Conservation (phyloP, 2,888 invertebrate genomes). For the Taenaris catops region DNA sequence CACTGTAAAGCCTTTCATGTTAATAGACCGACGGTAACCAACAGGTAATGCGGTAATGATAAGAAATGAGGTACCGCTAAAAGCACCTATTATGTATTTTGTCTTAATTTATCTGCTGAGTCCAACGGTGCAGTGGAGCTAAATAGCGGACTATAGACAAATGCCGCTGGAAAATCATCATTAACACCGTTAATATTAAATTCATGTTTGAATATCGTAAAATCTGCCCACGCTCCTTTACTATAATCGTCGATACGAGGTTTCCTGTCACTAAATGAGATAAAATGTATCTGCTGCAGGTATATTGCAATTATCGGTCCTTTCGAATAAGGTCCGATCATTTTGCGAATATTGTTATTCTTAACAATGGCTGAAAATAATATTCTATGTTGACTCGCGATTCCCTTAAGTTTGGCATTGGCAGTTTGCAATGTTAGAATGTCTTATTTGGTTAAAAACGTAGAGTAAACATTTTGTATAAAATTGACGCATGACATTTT, state of each 20-base stretch:
- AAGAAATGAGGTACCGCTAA: constrained; percentile 31
- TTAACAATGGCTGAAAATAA: too few species aligned
- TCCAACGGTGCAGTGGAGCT: constrained; percentile 18
- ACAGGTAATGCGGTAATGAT: constrained; percentile 24
- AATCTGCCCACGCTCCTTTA: constrained; percentile 32
- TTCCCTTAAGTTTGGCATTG: too few species aligned
- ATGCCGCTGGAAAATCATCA: constrained; percentile 25
- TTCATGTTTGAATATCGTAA: constrained; percentile 21
- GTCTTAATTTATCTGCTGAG: constrained; percentile 34
- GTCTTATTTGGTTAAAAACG: too few species aligned
- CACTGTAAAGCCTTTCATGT: constrained; percentile 16
- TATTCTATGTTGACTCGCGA: too few species aligned
- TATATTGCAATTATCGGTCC: constrained; percentile 1
- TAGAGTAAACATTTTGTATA: too few species aligned
- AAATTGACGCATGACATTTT: too few species aligned
- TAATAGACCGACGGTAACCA: constrained; percentile 21
- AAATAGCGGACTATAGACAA: constrained; percentile 19
- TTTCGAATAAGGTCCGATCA: not conserved
- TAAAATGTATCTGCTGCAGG: constrained; percentile 35
- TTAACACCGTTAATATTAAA: constrained; percentile 20
- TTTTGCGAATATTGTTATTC: too few species aligned
- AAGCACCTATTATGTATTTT: constrained; percentile 34
- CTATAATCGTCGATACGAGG: constrained; percentile 48
- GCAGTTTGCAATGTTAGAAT: too few species aligned
- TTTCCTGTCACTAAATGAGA: constrained; percentile 69